phyloP scores from a whole-genome alignment of 2,888 invertebrate genomes.

The Leptinotarsa tumamoca region DNA sequence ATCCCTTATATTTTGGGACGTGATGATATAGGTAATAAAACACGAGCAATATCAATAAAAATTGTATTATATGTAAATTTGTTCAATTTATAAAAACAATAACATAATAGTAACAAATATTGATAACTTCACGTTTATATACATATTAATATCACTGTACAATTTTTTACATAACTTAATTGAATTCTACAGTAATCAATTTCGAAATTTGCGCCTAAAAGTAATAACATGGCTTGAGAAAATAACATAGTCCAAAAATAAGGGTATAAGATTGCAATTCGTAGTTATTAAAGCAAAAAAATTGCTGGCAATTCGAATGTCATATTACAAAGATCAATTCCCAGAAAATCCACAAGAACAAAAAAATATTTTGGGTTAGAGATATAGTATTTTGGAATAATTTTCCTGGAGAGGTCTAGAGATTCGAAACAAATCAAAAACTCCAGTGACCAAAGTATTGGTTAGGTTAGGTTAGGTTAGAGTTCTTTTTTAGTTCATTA shows the following conservation, averaged over 20 bases:
- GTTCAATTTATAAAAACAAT: conserved; percentile 65
- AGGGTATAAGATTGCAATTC: conserved; percentile 25
- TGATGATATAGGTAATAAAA: conserved; percentile 29
- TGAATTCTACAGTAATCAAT: conserved; percentile 12
- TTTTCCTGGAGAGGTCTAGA: too few relatives aligned
- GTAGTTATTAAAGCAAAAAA: conserved; percentile 31
- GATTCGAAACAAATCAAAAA: too few relatives aligned
- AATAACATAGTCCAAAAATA: conserved; percentile 38
- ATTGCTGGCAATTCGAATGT: conserved; percentile 25
- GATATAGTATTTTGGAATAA: too few relatives aligned
- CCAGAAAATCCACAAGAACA: background rate
- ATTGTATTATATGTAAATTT: conserved; percentile 63
- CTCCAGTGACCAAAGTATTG: too few relatives aligned
- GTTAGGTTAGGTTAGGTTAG: too few relatives aligned
- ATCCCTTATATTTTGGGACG: background rate
- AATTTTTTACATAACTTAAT: conserved; percentile 49
- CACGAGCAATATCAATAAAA: conserved; percentile 49
- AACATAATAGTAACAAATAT: conserved; percentile 66
- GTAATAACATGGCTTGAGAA: conserved; percentile 39
- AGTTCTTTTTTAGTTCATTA: too few relatives aligned
- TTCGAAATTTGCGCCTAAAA: conserved; percentile 21
- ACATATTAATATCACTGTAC: conserved; percentile 57
- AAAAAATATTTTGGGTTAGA: too few relatives aligned
- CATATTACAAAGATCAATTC: conserved; percentile 3
- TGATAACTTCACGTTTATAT: conserved; percentile 60